Conservation (phyloP, 2,113 vertebrate genomes). For the Lanius collurio region DNA sequence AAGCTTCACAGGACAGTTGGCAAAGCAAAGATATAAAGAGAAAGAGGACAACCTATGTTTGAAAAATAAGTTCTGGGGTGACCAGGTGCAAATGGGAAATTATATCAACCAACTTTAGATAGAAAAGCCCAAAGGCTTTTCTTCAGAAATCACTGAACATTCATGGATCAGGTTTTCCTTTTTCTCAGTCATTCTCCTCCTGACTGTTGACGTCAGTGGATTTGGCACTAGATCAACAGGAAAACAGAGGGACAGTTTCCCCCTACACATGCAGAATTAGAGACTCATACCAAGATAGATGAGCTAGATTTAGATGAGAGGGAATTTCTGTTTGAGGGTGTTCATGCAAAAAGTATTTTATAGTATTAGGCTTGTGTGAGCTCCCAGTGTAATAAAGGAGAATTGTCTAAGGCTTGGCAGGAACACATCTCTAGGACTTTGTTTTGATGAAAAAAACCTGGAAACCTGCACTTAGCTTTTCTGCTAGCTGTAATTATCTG, state of each 20-base stretch:
- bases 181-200: neutral
- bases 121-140: neutral
- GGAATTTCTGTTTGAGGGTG: neutral
- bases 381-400: conserved; percentile 4
- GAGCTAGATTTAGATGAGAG: conserved; percentile 26
- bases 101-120: neutral
- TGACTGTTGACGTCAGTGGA: neutral
- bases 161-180: neutral
- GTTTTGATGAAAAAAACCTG: conserved; percentile 21
- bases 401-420: conserved; percentile 11
- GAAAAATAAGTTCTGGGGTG: conserved; percentile 1
- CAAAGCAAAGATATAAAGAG: conserved; percentile 23
- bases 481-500: conserved; percentile 52
- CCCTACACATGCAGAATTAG: neutral
- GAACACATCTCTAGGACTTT: neutral
- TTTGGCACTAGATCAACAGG: conserved; percentile 11
- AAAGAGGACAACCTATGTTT: neutral
- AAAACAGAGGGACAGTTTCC: conserved; percentile 4
- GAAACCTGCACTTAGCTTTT: conserved; percentile 38
- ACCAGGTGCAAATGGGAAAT: conserved; percentile 7
- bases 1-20: neutral
- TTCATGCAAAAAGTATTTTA: neutral
- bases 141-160: neutral
- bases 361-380: neutral
- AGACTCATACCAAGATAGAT: neutral